Base-by-base conservation (phyloP, 1,140 invertebrate genomes). In the Condylostylus longicornis region DNA sequence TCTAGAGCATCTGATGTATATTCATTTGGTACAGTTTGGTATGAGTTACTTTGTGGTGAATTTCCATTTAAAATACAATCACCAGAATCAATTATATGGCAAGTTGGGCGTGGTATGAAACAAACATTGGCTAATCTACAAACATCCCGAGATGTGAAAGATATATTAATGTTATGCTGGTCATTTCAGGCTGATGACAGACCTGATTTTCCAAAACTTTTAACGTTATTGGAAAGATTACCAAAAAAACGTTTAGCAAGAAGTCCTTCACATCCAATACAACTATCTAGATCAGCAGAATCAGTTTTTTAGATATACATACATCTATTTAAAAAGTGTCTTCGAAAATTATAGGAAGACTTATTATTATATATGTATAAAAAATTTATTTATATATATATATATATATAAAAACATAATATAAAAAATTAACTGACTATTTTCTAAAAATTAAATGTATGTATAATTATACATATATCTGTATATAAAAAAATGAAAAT, bases 1-100 rank as follows among this genome's bases (percentile, higher is more conserved):
- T 80, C 84, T 23, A 77, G 79, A 53, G 72, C 75, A 33, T 91
- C 89, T 12, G 95, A 98, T 66, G 79, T 97, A 30, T 99, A 94
- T 67, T 88, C 94, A 35, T 98, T 98, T 70, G 94, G 95, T 18
- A 98, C 95, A 21, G 86, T 99, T 15, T 98, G 93, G 93, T 99
- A 95, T 65, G 96, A 99, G 64, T 65, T 99, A 33, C 66, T 98
- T 31, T 93, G 86, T 57, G 86, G 89, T 2, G 87, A 95, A 49
- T 98, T 89, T 75, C 94, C 96, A 8, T 98, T 95, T 58, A 86
- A 87, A 56, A 77, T 76, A 12, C 81, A 91, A 55, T 83, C 88
- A 18, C 79, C 89, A 0, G 93, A 98, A 65, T 78, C 86, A 2
- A 83, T 98, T 31, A 96, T 98, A 48, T 98, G 91, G 89, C 89